These are phyloP conservation scores for Oncorhynchus clarkii DNA, from an alignment of 2,113 vertebrate species.

Conservation along the genomic window DNA sequence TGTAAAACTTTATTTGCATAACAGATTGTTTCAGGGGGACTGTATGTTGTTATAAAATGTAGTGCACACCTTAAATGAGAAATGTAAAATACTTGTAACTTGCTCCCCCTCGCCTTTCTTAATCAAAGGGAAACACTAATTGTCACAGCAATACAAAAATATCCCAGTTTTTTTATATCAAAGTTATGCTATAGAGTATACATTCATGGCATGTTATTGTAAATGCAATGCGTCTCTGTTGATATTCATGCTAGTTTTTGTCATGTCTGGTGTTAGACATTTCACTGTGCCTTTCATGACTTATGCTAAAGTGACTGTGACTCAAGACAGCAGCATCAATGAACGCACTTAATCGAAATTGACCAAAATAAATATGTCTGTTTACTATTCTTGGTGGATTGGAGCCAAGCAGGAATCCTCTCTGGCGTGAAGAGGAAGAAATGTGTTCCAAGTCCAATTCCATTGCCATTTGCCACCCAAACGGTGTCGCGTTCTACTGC, in stretches of 20 bases:
- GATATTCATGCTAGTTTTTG: constrained; percentile 54
- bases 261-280: constrained; percentile 43
- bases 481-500: constrained; percentile 56
- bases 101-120: too few relatives aligned
- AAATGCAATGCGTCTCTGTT: constrained; percentile 51
- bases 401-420: constrained; percentile 30
- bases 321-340: constrained; percentile 56
- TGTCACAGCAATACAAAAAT: constrained; percentile 48
- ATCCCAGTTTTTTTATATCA: neutral
- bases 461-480: constrained; percentile 69
- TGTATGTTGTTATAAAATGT: constrained; percentile 67
- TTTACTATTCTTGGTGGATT: constrained; percentile 50
- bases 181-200: constrained; percentile 19
- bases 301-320: constrained; percentile 62
- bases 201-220: constrained; percentile 25
- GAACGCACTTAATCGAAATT: constrained; percentile 63
- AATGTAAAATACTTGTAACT: constrained; percentile 40
- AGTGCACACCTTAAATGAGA: constrained; percentile 64
- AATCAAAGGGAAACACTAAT: constrained; percentile 57
- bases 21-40: constrained; percentile 68
- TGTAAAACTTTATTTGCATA: constrained; percentile 71
- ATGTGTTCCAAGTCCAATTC: constrained; percentile 61
- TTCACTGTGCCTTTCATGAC: constrained; percentile 50
- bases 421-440: constrained; percentile 63
- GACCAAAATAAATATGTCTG: constrained; percentile 60